Conservation (phyloP, 2,113 vertebrate species). For the Crocuta crocuta region DNA sequence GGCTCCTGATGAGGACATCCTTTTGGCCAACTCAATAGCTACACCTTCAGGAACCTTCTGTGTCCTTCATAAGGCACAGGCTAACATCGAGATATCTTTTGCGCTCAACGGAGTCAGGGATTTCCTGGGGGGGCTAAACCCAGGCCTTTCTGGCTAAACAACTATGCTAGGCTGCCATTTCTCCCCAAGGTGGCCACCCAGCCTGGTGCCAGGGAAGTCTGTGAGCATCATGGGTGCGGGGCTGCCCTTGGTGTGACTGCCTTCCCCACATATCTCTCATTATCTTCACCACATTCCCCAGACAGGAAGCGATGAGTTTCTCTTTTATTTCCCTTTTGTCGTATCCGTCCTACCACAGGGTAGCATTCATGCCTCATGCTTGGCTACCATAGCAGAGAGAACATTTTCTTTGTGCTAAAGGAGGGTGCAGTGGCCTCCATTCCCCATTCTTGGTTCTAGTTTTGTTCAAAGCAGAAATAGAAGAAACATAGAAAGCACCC, state of each 20-base stretch:
- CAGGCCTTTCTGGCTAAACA: not conserved
- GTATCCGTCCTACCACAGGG: not conserved
- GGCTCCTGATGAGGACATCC: not conserved
- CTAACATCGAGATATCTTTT: not conserved
- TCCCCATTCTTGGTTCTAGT: not conserved
- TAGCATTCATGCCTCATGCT: not conserved
- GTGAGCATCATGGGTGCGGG: too few species aligned
- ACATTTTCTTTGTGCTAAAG: not conserved
- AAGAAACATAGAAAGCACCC: not conserved
- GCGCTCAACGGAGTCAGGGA: not conserved
- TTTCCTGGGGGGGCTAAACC: not conserved
- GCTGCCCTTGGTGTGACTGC: not conserved
- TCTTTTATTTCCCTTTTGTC: not conserved
- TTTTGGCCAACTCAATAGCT: not conserved
- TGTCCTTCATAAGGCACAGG: not conserved
- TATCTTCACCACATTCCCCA: not conserved
- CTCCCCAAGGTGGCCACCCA: not conserved
- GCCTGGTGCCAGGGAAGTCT: not conserved
- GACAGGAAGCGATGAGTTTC: not conserved
- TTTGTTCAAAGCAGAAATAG: constrained; percentile 15
- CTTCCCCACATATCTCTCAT: not conserved
- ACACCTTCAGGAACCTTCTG: not conserved
- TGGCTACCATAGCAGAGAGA: not conserved
- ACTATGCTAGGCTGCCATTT: not conserved
- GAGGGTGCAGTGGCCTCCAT: not conserved